Evolutionary conservation across 2,113 vertebrate species (phyloP), one percentile per base, ranked within the genome.

Genomic region (Sturnira hondurensis): DNA sequence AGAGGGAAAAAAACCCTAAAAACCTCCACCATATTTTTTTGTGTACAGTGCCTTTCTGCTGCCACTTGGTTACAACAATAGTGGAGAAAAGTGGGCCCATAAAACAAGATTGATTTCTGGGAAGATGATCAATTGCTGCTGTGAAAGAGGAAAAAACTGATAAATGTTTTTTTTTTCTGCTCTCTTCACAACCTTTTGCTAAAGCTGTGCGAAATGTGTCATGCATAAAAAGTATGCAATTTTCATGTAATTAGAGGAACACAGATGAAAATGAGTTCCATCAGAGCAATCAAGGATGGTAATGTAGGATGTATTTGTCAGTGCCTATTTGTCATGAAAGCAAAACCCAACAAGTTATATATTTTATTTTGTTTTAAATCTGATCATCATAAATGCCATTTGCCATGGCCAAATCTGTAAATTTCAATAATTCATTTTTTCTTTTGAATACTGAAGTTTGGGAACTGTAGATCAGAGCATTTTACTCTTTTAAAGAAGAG

Each of bases 201-300:
- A 98, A 99, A 98, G 98, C 98, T 98, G 95, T 94, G 96, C 95
- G 98, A 98, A 98, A 98, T 99, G 98, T 98, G 98, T 98, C 98
- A 98, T 98, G 98, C 98, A 98, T 99, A 98, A 98, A 98, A 98
- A 98, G 97, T 98, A 97, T 98, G 98, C 95, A 98, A 98, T 99
- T 98, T 98, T 98, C 98, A 98, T 98, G 98, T 99, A 98, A 98
- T 99, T 98, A 98, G 98, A 98, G 98, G 97, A 98, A 98, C 97
- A 98, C 97, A 98, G 98, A 99, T 98, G 98, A 98, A 98, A 98
- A 99, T 98, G 98, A 98, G 98, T 98, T 99, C 98, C 98, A 98
- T 98, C 98, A 98, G 98, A 98, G 98, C 98, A 98, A 98, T 99
- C 98, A 98, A 98, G 98, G 98, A 98, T 98, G 98, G 98, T 98